Evolutionary conservation across 2,113 vertebrate genomes (phyloP), one percentile per base, ranked within the genome.

Genomic region (Anser cygnoides): DNA sequence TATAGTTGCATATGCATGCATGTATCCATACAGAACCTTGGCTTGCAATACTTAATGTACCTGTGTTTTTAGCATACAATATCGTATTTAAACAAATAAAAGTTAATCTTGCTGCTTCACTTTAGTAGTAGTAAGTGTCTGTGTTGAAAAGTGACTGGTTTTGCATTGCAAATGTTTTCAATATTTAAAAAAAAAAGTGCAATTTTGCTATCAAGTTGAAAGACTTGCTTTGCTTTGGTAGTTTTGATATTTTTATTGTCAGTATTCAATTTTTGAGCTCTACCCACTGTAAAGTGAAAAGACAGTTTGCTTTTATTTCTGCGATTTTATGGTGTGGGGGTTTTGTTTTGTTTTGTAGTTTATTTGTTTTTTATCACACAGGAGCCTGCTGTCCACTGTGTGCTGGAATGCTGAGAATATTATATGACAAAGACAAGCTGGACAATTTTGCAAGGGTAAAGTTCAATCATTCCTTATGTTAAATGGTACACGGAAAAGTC

Each of bases 381-480:
- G 99, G 99, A 89, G 99, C 99, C 73, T 99, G 99, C 90, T 99
- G 99, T 92, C 99, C 99, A 1, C 92, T 99, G 3, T 99, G 99
- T 98, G 99, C 99, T 70, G 99, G 99, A 77, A 98, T 99, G 98
- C 97, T 99, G 95, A 98, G 99, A 96, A 98, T 99, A 90, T 97
- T 99, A 11, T 99, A 98, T 97, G 99, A 98, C 97, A 99, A 98
- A 96, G 98, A 99, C 71, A 99, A 98, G 93, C 98, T 99, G 98
- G 99, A 99, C 96, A 98, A 96, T 28, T 99, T 99, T 94, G 99
- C 99, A 31, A 98, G 98, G 98, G 99, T 99, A 98, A 97, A 50
- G 18, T 89, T 72, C 39, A 49, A 33, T 28, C n/a, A 14, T 58
- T 37, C 37, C 26, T 70, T 61, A 35, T 62, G 17, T 68, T 57